Base-by-base conservation (phyloP, 53 echinoderm and acorn worm species). In the Paelopatides confundens region DNA sequence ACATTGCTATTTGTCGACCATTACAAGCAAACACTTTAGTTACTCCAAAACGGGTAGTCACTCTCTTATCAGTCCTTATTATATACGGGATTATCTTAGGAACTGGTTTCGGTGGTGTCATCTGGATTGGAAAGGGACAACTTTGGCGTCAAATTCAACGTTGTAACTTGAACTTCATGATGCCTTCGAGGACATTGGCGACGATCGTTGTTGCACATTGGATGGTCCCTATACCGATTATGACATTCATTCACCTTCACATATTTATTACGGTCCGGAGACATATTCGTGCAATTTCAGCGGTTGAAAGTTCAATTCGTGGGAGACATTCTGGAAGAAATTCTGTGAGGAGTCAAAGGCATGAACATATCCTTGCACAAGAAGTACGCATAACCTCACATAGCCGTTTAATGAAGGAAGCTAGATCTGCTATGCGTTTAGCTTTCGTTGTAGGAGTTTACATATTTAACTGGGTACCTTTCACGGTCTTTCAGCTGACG, bases 101-200 rank as follows among this genome's bases (percentile, higher is more conserved):
- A n/a, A n/a, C n/a, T n/a, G n/a, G n/a, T n/a, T n/a, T n/a, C n/a
- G n/a, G n/a, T n/a, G n/a, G n/a, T n/a, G n/a, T n/a, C n/a, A n/a
- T 39, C 21, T 83, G 84, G 84, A 83, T 83, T 14, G 84, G 84
- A 5, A 63, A 83, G n/a, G 65, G 37, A 26, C 62, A 36, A 5
- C 24, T 63, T 23, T 83, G 84, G 84, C 36, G 69, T 15, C 21
- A 21, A 13, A 23, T 36, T 3, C 33, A 13, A 30, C 14, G 84
- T 14, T 83, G 84, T 30, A 63, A 63, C 40, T 38, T 65, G 11
- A 12, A 23, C 4, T 64, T 63, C 40, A 83, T 83, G 5, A 14
- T 65, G 4, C 64, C 65, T 9, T 83, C 84, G 8, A 12, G 38
- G 21, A 15, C 17, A 12, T 65, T 17, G 29, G 65, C 39, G 12